These are phyloP conservation scores for Dipodomys stephensi DNA, from an alignment of 2,113 vertebrate genomes.

Conservation along the genomic window DNA sequence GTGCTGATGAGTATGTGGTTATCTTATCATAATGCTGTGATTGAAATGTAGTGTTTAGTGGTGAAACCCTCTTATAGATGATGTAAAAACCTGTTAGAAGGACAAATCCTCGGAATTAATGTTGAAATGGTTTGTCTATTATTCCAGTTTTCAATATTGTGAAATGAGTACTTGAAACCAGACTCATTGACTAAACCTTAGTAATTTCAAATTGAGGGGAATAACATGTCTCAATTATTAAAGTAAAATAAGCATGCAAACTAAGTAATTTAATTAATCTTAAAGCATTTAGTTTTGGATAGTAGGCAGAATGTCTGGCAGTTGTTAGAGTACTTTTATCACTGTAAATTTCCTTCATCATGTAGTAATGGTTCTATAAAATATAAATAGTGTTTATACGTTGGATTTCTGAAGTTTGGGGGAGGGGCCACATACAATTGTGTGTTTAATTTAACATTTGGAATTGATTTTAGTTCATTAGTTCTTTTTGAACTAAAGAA, in stretches of 20 bases:
- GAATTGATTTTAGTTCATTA: constrained; percentile 31
- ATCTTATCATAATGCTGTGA: constrained; percentile 42
- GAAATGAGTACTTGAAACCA: constrained; percentile 49
- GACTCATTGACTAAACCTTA: constrained; percentile 50
- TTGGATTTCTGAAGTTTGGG: neutral
- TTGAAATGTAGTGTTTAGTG: constrained; percentile 56
- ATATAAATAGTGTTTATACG: neutral
- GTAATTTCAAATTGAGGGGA: constrained; percentile 43
- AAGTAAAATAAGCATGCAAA: constrained; percentile 36
- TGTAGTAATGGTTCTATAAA: neutral
- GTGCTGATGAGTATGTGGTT: constrained; percentile 29
- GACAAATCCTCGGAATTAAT: constrained; percentile 63
- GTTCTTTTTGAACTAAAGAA: constrained; percentile 35
- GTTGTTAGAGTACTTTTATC: neutral
- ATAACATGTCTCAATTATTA: constrained; percentile 37
- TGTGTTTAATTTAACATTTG: constrained; percentile 30
- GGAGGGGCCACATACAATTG: rapidly evolving
- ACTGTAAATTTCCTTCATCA: neutral
- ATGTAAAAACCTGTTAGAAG: constrained; percentile 59
- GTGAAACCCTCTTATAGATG: constrained; percentile 34
- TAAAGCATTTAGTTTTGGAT: constrained; percentile 26
- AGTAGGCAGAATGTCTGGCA: neutral
- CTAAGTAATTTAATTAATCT: constrained; percentile 47
- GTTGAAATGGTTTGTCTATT: constrained; percentile 65
- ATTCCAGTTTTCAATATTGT: constrained; percentile 48